phyloP scores from a whole-genome alignment of 1,140 invertebrate species.

The Cotesia vestalis region DNA sequence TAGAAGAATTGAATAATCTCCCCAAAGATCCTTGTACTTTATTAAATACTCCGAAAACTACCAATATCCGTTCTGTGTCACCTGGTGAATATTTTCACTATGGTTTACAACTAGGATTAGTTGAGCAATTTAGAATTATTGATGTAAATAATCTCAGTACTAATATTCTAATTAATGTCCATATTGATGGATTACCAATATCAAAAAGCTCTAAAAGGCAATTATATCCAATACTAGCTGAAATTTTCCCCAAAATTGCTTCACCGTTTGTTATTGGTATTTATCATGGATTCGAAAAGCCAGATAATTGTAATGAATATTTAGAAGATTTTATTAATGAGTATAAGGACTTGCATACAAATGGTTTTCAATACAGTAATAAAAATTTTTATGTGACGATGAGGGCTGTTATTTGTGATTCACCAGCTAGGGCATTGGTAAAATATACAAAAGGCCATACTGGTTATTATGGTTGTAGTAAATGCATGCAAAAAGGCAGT shows the following conservation, averaged over 20 bases:
- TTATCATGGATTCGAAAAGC: constrained; percentile 45
- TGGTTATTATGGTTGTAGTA: constrained; percentile 34
- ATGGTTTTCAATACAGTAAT: constrained; percentile 37
- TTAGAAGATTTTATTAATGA: constrained; percentile 44
- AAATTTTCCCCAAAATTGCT: constrained; percentile 30
- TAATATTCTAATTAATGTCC: no score
- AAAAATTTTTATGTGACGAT: constrained; percentile 39
- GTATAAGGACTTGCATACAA: constrained; percentile 30
- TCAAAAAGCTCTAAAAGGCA: no score
- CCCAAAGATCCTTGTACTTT: constrained; percentile 22
- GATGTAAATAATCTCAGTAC: no score
- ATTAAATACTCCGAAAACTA: constrained; percentile 21
- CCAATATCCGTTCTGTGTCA: not conserved
- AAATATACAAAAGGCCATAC: constrained; percentile 33
- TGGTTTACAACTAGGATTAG: constrained; percentile 1
- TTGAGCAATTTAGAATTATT: constrained; percentile 3
- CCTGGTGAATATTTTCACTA: constrained; percentile 21
- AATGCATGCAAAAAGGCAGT: constrained; percentile 34
- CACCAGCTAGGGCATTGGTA: constrained; percentile 36
- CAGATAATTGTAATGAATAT: constrained; percentile 37
- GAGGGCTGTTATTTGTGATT: constrained; percentile 44
- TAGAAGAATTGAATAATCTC: constrained; percentile 21
- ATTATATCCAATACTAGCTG: constrained; percentile 40
- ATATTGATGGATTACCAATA: no score
- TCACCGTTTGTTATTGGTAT: constrained; percentile 37